Base-by-base conservation (phyloP, 2,797 vertebrate species). In the Pangasius sanitwongsei region DNA sequence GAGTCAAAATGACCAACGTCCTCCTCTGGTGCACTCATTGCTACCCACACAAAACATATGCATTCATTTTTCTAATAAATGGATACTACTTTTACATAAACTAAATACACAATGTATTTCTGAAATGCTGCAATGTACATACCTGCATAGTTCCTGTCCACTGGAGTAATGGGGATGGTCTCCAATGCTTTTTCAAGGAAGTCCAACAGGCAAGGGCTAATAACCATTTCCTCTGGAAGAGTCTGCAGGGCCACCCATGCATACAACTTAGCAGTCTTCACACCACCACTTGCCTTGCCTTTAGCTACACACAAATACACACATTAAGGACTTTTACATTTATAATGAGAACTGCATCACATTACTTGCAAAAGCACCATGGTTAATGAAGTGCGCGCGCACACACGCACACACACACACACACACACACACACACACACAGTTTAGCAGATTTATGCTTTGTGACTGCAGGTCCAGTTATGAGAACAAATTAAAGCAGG, bases 191-290 rank as follows among this genome's bases (percentile, higher is more conserved):
- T 99, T 92, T 99, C 99, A 90, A 99, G 94, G 82, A 99, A 99
- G 93, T 99, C 99, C 90, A 99, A 94, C 50, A 99, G 93, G 93
- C 98, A 99, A 9, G 99, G 99, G 83, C 98, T 99, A 93, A 99
- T 99, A 81, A 99, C 99, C 99, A 99, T 99, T 93, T 99, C 99
- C 91, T 99, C 98, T 1, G 99, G 99, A 89, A 99, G 94, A 0
- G 99, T 99, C 94, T 99, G 99, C 12, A 99, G 97, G 0, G 99
- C 98, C 90, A 99, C 99, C 99, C 99, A 99, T 0, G 98, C 99
- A 0, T 99, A 99, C 5, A 99, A 95, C 91, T 99, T 99, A 78
- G 99, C 99, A 0, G 97, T 98, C 95, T 99, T 99, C 37, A 99
- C 96, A 70, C 98, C 98, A 78, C 97, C 96, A 6, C 97, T 97